Conservation (phyloP, 2,888 invertebrate genomes). For the Cacoxenus indagator region DNA sequence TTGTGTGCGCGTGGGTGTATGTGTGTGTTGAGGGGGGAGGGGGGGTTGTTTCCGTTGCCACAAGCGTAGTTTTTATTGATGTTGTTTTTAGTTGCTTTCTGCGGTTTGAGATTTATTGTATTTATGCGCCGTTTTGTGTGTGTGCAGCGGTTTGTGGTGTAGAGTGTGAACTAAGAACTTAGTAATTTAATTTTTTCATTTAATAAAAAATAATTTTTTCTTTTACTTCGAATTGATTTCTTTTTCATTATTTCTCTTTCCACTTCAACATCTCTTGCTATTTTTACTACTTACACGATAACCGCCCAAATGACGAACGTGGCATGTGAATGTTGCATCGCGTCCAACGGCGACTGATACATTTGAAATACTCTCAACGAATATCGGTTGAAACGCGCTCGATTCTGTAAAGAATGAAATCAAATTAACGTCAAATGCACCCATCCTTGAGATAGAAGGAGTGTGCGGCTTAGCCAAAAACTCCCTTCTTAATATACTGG, state of each 20-base stretch:
- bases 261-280: neutral
- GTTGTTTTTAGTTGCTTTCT: slow-evolving; percentile 3
- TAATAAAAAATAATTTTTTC: neutral
- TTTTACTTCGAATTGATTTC: no score
- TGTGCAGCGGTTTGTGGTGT: neutral
- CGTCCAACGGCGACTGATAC: slow-evolving; percentile 87
- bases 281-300: slow-evolving; percentile 80
- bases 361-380: slow-evolving; percentile 86
- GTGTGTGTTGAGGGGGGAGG: slow-evolving; percentile 3
- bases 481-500: no score
- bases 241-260: neutral
- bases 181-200: neutral
- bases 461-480: no score
- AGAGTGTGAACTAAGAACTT: neutral
- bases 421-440: neutral
- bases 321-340: slow-evolving; percentile 89
- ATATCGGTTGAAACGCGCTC: slow-evolving; percentile 84
- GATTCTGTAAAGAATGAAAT: slow-evolving; percentile 73
- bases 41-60: slow-evolving; percentile 15
- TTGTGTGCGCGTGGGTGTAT: slow-evolving; percentile 18
- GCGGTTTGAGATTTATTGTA: slow-evolving; percentile 6
- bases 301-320: slow-evolving; percentile 88
- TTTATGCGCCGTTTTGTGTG: neutral
- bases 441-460: no score
- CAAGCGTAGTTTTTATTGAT: slow-evolving; percentile 22